Evolutionary conservation across 1,140 invertebrate genomes (phyloP), one percentile per base, ranked within the genome.

Genomic region (Megathymus violae): DNA sequence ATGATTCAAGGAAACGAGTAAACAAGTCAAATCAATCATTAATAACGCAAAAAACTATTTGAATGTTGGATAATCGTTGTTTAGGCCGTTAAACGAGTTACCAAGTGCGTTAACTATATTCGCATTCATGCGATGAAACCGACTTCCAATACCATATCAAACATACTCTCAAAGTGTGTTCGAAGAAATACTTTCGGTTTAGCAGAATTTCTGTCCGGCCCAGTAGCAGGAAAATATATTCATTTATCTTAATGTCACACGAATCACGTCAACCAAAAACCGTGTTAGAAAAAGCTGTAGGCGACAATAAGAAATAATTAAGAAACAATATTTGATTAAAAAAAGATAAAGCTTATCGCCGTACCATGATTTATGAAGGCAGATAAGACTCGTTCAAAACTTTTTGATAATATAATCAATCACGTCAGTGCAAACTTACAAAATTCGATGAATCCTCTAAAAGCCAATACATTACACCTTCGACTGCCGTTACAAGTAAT

Each of bases 141-240:
- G 68, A 69, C 71, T 68, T 74, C 66, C 47, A 44, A 50, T 48
- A 52, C 43, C 60, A 67, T 62, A 71, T 61, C 64, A 72, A 71
- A 65, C 6, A 19, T 44, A 44, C 71, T 80, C 77, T 77, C 71
- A 58, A 50, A 40, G 67, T 50, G 69, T 22, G 58, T 88, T 84
- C 85, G 76, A 70, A 73, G 85, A 88, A 88, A 61, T 51, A 78
- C 80, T 86, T 86, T 88, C 82, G 67, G 76, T 79, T 82, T 69
- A 72, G 63, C 69, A 63, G 75, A 78, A 74, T 62, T 65, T 60
- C 41, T 68, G 58, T 25, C 46, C 66, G 59, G 68, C 66, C 70
- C 54, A 43, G 14, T 13, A 61, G 54, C 62, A 74, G 76, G 69
- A 79, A 78, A 78, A 78, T 62, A 43, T 25, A 25, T 56, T 25